Evolutionary conservation across 2,113 vertebrate species (phyloP), one percentile per base, ranked within the genome.

Genomic region (Macaca nemestrina): DNA sequence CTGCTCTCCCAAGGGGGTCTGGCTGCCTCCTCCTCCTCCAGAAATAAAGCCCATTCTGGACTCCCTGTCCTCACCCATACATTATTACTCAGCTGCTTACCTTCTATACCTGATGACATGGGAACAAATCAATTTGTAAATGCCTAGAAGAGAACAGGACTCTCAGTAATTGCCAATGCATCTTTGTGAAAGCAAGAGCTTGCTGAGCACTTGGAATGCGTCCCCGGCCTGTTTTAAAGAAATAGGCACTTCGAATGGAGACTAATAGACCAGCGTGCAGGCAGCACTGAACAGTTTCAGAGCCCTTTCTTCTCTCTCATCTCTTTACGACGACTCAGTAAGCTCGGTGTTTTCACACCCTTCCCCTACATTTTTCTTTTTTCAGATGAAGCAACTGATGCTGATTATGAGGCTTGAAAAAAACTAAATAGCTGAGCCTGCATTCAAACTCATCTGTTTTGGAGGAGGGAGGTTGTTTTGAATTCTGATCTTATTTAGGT

Each of bases 81-180:
- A 9, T 59, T 70, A 67, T 61, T n/a, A 59, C 35, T 80, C 94
- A 89, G 90, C 93, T 17, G 64, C 78, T 75, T 90, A 83, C 48
- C 67, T 94, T 70, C 91, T 93, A 14, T 27, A 97, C 64, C 89
- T 95, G 92, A 79, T 64, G 87, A 95, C 52, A 23, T 32, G 64
- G 91, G 90, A 94, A 96, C 79, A 89, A 95, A 96, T 95, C 87
- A 81, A 73, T 97, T 78, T 96, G 87, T 96, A 97, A 97, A 90
- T 45, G 80, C 75, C 80, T 25, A 18, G 22, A 52, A 13, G 8
- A 93, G 79, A 87, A 81, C 70, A 94, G 80, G 95, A 50, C n/a
- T 81, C 85, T 70, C 68, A 96, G 87, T 79, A 59, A 88, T 85
- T 90, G 90, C 90, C 92, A 70, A 64, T 57, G 80, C 83, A 61